These are phyloP conservation scores for Sussaba pulchella DNA, from an alignment of 2,888 invertebrate species.

Conservation along the genomic window DNA sequence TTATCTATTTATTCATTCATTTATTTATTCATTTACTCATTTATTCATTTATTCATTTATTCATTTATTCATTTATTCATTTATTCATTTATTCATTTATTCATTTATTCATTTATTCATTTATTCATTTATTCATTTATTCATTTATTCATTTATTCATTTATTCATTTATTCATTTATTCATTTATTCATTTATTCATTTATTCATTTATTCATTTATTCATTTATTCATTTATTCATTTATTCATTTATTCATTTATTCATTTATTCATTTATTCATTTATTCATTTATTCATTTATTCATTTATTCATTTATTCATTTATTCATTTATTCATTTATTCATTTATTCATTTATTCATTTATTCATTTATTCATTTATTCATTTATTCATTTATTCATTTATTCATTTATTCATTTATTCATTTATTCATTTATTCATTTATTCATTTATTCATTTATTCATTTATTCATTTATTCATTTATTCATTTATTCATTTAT, in stretches of 20 bases:
- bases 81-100: not conserved
- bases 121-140: conserved; percentile 3
- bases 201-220: not conserved
- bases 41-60: too few species aligned
- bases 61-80: not conserved
- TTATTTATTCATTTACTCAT: too few species aligned
- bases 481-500: conserved; percentile 3
- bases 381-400: conserved; percentile 6
- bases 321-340: not conserved
- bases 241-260: conserved; percentile 3
- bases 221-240: not conserved
- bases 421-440: not conserved
- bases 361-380: conserved; percentile 3
- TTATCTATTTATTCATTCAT: not conserved
- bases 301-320: not conserved
- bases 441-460: not conserved
- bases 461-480: not conserved
- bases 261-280: conserved; percentile 6
- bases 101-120: not conserved
- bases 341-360: not conserved
- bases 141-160: conserved; percentile 6
- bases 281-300: conserved; percentile 10
- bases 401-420: conserved; percentile 10
- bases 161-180: conserved; percentile 10
- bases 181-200: not conserved